Evolutionary conservation across 1,140 invertebrate genomes (phyloP).

Genomic region (Atopsyche davidsoni): DNA sequence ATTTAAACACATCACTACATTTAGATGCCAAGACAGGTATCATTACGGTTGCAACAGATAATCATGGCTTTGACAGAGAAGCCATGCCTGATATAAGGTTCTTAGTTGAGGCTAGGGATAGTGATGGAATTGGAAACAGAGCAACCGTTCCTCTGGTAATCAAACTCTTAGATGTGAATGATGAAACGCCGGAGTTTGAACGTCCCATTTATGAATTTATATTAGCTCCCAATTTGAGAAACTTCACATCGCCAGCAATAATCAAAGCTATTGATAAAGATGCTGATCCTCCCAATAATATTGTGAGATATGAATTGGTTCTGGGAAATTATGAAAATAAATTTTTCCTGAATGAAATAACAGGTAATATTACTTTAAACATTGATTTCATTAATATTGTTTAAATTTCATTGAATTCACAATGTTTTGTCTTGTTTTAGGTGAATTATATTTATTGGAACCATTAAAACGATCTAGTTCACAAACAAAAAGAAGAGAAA

Average conservation of each 20-base stretch:
- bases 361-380: conserved; percentile 49
- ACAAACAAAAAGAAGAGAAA: conserved; percentile 41
- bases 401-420: background rate
- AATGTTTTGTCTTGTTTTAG: conserved; percentile 33
- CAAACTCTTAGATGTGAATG: conserved; percentile 78
- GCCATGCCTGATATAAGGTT: conserved; percentile 66
- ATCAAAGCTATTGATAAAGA: conserved; percentile 78
- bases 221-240: conserved; percentile 62
- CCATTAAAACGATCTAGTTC: conserved; percentile 44
- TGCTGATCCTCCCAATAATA: conserved; percentile 78
- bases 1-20: conserved; percentile 65
- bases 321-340: conserved; percentile 73
- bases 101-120: conserved; percentile 79
- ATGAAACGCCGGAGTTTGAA: conserved; percentile 78
- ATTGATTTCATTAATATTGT: background rate
- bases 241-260: conserved; percentile 65
- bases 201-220: conserved; percentile 76
- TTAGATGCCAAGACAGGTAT: conserved; percentile 74
- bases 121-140: conserved; percentile 70
- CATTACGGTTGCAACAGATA: conserved; percentile 70
- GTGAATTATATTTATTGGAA: conserved; percentile 47
- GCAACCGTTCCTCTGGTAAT: conserved; percentile 67
- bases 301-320: conserved; percentile 77
- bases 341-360: conserved; percentile 70
- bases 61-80: conserved; percentile 78